Conservation (phyloP, 2,888 invertebrate genomes). For the Drosophila diplacantha region DNA sequence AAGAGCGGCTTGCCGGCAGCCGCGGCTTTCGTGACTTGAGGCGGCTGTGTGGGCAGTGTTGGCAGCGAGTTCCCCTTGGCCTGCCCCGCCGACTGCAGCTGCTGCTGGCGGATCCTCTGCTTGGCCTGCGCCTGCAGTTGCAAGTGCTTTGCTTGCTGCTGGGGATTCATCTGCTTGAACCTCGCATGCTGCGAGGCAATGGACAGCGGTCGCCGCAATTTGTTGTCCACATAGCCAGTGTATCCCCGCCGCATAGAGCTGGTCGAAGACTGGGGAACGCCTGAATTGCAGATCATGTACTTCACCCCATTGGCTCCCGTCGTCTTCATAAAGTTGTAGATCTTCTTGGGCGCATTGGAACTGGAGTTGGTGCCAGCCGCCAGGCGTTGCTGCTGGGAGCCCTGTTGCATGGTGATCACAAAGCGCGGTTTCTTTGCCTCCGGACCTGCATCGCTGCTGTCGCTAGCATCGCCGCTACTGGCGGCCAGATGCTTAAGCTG, state of each 20-base stretch:
- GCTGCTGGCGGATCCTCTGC: conserved; percentile 46
- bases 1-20: conserved; percentile 49
- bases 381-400: conserved; percentile 10
- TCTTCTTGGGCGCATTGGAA: conserved; percentile 22
- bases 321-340: conserved; percentile 54
- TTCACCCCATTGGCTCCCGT: conserved; percentile 47
- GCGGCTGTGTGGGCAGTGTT: conserved; percentile 10
- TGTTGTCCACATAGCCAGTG: conserved; percentile 57
- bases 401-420: conserved; percentile 64
- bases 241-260: conserved; percentile 61
- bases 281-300: conserved; percentile 59
- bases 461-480: conserved; percentile 27
- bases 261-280: conserved; percentile 26
- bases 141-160: conserved; percentile 42
- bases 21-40: conserved; percentile 2
- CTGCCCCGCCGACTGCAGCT: conserved; percentile 36
- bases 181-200: conserved; percentile 45
- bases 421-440: conserved; percentile 65
- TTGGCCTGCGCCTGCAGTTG: conserved; percentile 50
- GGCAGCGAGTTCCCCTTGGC: conserved; percentile 16
- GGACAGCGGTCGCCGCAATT: conserved; percentile 41
- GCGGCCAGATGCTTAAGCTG: conserved; percentile 64
- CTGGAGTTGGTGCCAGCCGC: conserved; percentile 14
- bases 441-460: conserved; percentile 43
- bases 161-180: conserved; percentile 47